These are phyloP conservation scores for Sphecodes monilicornis DNA, from an alignment of 2,888 invertebrate species.

Conservation along the genomic window DNA sequence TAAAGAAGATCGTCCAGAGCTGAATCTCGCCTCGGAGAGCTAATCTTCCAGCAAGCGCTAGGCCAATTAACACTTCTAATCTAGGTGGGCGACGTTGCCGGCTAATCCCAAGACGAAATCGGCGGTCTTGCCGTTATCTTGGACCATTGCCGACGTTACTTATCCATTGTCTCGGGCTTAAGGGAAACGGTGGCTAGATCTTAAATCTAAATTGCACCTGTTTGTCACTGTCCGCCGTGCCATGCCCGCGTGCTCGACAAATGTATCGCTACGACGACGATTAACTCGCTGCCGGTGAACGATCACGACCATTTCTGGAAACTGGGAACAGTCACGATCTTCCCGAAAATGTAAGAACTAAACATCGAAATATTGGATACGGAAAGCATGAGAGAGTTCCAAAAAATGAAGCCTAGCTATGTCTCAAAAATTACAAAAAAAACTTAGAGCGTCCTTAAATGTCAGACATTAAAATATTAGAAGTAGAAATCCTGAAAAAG, in stretches of 20 bases:
- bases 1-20: slow-evolving; percentile 23
- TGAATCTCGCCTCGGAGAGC: background rate
- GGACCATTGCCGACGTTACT: slow-evolving; percentile 77
- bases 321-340: background rate
- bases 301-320: slow-evolving; percentile 15
- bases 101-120: slow-evolving; percentile 70
- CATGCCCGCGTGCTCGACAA: slow-evolving; percentile 48
- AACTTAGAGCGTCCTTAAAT: too few relatives aligned
- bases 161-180: slow-evolving; percentile 79
- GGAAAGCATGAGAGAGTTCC: background rate
- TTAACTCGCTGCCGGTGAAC: slow-evolving; percentile 41
- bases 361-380: background rate
- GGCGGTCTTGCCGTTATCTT: slow-evolving; percentile 76
- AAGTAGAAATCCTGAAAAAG: background rate
- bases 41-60: slow-evolving; percentile 37
- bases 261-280: slow-evolving; percentile 62
- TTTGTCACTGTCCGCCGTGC: slow-evolving; percentile 77
- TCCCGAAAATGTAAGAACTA: background rate
- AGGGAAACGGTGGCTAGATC: slow-evolving; percentile 76
- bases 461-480: too few relatives aligned
- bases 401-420: too few relatives aligned
- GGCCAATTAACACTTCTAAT: slow-evolving; percentile 72
- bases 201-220: slow-evolving; percentile 83
- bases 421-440: too few relatives aligned
- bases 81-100: slow-evolving; percentile 59